phyloP scores from a whole-genome alignment of 1,140 invertebrate genomes.

The Diachasmimorpha longicaudata region DNA sequence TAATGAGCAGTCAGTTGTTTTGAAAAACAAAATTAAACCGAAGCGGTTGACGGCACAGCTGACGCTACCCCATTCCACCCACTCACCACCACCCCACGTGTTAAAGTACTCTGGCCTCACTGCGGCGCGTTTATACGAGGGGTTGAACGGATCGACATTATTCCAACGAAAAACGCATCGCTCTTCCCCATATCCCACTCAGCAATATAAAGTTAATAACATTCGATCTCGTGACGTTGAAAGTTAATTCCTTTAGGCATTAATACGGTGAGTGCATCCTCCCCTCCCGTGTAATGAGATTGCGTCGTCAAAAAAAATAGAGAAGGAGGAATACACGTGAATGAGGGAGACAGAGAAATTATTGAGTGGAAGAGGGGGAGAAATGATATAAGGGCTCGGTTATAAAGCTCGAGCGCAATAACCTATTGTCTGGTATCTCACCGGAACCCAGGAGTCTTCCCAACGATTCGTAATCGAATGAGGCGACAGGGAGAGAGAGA shows the following conservation, averaged over 20 bases:
- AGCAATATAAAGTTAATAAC: conserved; percentile 59
- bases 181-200: conserved; percentile 29
- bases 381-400: conserved; percentile 31
- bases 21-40: conserved; percentile 26
- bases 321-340: conserved; percentile 18
- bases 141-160: conserved; percentile 37
- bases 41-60: conserved; percentile 24
- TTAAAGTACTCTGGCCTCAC: conserved; percentile 1
- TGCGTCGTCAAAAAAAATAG: conserved; percentile 51
- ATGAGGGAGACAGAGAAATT: conserved; percentile 5
- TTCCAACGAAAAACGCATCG: conserved; percentile 40
- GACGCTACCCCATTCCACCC: conserved; percentile 11
- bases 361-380: neutral
- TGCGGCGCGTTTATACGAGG: neutral
- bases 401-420: conserved; percentile 34
- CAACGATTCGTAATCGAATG: neutral
- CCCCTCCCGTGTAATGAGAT: conserved; percentile 54
- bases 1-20: conserved; percentile 28
- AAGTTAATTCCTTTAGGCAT: conserved; percentile 60
- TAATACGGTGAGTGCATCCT: conserved; percentile 58
- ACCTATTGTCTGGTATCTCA: conserved; percentile 27
- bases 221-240: conserved; percentile 54
- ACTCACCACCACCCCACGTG: neutral
- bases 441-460: conserved; percentile 9
- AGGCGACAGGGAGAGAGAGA: conserved; percentile 2